phyloP scores from a whole-genome alignment of 1,140 invertebrate species.

The Sarcophaga bullata region DNA sequence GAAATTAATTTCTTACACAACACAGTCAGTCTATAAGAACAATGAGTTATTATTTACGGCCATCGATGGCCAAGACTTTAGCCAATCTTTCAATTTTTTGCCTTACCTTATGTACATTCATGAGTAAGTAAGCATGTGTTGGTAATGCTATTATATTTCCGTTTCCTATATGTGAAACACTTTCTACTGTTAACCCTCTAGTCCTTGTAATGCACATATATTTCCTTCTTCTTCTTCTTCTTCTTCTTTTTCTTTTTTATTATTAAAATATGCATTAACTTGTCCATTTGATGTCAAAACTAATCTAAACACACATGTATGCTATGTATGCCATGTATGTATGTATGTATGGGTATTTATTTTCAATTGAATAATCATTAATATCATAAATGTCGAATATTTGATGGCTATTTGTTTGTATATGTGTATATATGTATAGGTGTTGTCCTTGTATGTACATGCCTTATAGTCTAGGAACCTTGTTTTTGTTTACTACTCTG shows the following conservation, averaged over 20 bases:
- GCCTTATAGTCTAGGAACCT: not conserved
- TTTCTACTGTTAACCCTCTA: not conserved
- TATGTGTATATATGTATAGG: not conserved
- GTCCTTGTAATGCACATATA: not conserved
- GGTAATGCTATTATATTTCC: not conserved
- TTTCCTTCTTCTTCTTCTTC: not conserved
- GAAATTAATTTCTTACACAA: too few relatives aligned
- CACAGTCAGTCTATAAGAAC: too few relatives aligned
- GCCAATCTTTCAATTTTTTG: too few relatives aligned
- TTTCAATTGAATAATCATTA: slow-evolving; percentile 25
- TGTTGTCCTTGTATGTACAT: not conserved
- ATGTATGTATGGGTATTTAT: not conserved
- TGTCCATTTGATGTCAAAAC: slow-evolving; percentile 26
- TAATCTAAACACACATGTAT: not conserved
- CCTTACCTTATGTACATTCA: too few relatives aligned
- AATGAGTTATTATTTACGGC: too few relatives aligned
- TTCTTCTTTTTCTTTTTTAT: too few relatives aligned
- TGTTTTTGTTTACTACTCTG: too few relatives aligned
- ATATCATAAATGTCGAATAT: slow-evolving; percentile 4
- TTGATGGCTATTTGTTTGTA: not conserved
- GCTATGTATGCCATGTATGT: too few relatives aligned
- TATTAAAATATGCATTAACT: slow-evolving; percentile 19
- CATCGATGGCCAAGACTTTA: too few relatives aligned
- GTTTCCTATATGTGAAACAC: not conserved
- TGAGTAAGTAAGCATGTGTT: not conserved